Evolutionary conservation across 2,113 vertebrate species (phyloP), one percentile per base, ranked within the genome.

Genomic region (Tetrax tetrax): DNA sequence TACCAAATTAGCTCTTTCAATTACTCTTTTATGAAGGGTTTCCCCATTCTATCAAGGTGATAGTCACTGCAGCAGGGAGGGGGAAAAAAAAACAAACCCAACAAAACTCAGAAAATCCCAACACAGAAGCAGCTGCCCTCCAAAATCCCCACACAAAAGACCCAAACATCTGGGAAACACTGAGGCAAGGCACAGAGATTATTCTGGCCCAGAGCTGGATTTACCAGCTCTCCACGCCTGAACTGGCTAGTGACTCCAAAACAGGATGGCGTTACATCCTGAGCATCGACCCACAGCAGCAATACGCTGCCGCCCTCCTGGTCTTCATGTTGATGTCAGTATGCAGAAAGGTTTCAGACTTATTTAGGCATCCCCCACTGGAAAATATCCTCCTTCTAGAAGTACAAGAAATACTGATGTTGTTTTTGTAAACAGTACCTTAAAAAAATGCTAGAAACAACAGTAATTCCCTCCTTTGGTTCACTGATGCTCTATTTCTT

Each of bases 381-480:
- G 64, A 84, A 84, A 88, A 84, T 50, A 76, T 29, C 63, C 35
- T 56, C 60, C 54, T 65, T 47, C 54, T 45, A 69, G 27, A 71
- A 60, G 23, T 45, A 76, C 72, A 77, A 81, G 68, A 79, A 51
- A 48, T 50, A 90, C 33, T 33, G 57, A 79, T 81, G 75, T 57
- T 85, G 56, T 16, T 88, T 95, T 79, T 91, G 35, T 51, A 81
- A 91, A 90, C 24, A 68, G 61, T 10, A 23, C 50, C 75, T 96
- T 83, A 77, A 93, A 90, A 41, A 87, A 83, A 23, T 3, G 1
- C 56, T 48, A 65, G 48, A 11, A 95, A 72, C 54, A 72, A 15
- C 48, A 94, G 68, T 4, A 85, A 53, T 18, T 60, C 59, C 59
- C 63, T 94, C 56, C 69, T 87, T 84, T 57, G 78, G 71, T 31